Evolutionary conservation across 2,113 vertebrate species (phyloP).

Genomic region (Nibea albiflora): DNA sequence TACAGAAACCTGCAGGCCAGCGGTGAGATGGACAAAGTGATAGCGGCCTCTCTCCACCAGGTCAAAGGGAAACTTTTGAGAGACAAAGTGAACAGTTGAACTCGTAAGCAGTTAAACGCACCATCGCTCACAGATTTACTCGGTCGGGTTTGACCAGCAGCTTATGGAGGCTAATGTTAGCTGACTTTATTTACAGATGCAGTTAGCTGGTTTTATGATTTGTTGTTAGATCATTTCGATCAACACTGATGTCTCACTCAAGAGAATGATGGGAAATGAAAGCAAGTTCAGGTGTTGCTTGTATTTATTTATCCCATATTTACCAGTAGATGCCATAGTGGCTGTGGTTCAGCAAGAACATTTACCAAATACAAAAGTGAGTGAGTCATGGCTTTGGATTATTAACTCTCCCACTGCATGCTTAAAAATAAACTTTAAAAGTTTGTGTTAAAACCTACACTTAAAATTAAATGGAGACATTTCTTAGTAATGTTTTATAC

Average conservation of each 20-base stretch:
- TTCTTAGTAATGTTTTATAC: not conserved
- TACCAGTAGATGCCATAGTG: not conserved
- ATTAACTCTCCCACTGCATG: no score
- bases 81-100: conserved; percentile 15
- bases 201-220: not conserved
- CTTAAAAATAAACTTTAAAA: no score
- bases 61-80: conserved; percentile 20
- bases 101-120: not conserved
- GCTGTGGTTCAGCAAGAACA: not conserved
- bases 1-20: conserved; percentile 44
- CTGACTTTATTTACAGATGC: not conserved
- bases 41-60: conserved; percentile 28
- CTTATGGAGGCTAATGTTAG: no score
- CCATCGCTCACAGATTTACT: not conserved
- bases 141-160: not conserved
- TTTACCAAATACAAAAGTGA: no score
- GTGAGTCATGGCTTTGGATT: no score
- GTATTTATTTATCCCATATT: not conserved
- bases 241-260: not conserved
- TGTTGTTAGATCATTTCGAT: no score
- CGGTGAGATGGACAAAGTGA: conserved; percentile 23
- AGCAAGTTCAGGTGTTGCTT: not conserved
- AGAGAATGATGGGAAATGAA: not conserved
- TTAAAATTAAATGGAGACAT: no score
- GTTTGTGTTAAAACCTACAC: no score